Conservation (phyloP, 2,888 invertebrate species). For the Dichetophora obliterata region DNA sequence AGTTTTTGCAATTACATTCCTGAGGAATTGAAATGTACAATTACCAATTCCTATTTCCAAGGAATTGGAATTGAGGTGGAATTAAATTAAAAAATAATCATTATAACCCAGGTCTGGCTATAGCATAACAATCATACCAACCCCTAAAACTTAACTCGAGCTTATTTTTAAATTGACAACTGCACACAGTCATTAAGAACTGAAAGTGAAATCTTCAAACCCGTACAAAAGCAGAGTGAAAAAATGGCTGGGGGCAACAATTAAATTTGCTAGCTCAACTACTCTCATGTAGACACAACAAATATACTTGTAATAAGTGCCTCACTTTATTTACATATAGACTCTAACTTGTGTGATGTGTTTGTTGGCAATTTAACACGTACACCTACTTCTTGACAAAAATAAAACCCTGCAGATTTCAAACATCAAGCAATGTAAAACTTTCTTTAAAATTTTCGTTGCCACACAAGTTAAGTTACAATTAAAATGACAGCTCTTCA, state of each 20-base stretch:
- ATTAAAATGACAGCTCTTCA: conserved; percentile 27
- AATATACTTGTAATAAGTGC: too few relatives aligned
- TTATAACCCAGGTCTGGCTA: too few relatives aligned
- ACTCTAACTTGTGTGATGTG: conserved; percentile 55
- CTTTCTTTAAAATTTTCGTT: conserved; percentile 2
- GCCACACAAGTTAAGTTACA: not conserved
- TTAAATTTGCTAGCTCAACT: conserved; percentile 35
- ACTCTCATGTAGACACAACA: not conserved
- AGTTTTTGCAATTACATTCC: too few relatives aligned
- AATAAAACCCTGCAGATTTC: not conserved
- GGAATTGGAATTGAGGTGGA: too few relatives aligned
- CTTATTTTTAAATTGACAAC: conserved; percentile 15
- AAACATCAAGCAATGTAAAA: not conserved
- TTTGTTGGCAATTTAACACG: conserved; percentile 70
- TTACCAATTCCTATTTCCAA: too few relatives aligned
- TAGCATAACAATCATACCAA: too few relatives aligned
- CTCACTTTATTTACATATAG: not conserved
- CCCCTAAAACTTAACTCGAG: not conserved
- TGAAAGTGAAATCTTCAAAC: conserved; percentile 18
- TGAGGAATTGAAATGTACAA: too few relatives aligned
- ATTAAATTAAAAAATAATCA: too few relatives aligned
- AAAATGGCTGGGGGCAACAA: conserved; percentile 37
- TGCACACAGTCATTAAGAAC: too few relatives aligned
- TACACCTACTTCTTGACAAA: conserved; percentile 51
- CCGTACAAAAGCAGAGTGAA: conserved; percentile 5